Percentiles rank a stretch among this genome's conserved stretches.
These are phyloP conservation scores for Microcebus ravelobensis DNA, from an alignment of 2,113 vertebrate species.

Conservation along the genomic window DNA sequence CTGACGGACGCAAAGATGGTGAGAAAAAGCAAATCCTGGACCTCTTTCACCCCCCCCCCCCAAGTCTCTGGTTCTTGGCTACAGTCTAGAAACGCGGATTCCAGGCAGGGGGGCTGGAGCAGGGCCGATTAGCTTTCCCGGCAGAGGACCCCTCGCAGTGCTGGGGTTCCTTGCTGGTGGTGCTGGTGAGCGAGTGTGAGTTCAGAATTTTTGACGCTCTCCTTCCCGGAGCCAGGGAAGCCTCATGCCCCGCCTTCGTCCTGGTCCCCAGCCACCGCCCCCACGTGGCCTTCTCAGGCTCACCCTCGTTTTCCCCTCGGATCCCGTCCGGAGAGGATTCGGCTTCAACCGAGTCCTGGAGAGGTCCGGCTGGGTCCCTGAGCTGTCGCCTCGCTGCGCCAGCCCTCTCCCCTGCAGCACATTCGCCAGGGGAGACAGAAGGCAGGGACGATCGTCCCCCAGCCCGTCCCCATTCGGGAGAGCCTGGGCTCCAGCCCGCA, in stretches of 20 bases:
- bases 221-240: neutral
- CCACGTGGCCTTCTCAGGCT: neutral
- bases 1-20: neutral
- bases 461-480: neutral
- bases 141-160: too few relatives aligned
- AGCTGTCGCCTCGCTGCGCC: fast-evolving
- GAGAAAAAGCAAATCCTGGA: neutral
- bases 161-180: neutral
- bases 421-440: too few relatives aligned
- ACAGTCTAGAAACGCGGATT: neutral
- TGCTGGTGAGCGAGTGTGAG: neutral
- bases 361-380: neutral
- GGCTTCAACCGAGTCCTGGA: neutral
- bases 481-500: neutral
- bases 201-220: neutral
- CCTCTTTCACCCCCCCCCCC: neutral
- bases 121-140: neutral
- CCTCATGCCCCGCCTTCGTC: neutral
- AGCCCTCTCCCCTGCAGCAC: neutral
- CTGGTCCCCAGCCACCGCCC: neutral
- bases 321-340: neutral
- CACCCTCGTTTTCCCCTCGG: neutral
- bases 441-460: neutral
- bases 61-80: neutral
- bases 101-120: neutral